Evolutionary conservation across 2,113 vertebrate species (phyloP).

Genomic region (Clinocottus analis): DNA sequence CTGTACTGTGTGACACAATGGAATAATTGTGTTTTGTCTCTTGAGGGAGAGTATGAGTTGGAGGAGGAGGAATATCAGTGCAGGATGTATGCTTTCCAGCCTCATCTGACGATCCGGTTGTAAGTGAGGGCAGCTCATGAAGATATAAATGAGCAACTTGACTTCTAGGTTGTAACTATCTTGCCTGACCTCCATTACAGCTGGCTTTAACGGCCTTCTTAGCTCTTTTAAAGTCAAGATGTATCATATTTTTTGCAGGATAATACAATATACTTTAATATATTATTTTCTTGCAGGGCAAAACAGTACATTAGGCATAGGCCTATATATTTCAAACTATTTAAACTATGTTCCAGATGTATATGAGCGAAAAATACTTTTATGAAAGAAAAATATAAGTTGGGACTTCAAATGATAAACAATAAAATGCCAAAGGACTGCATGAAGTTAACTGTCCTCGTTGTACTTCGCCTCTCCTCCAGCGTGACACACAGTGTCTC

Average conservation of each 20-base stretch:
- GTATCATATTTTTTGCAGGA: constrained; percentile 36
- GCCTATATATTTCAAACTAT: constrained; percentile 50
- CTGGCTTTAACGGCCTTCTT: constrained; percentile 36
- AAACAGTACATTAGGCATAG: constrained; percentile 37
- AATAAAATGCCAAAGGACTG: constrained; percentile 71
- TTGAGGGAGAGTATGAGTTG: constrained; percentile 54
- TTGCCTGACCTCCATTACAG: constrained; percentile 32
- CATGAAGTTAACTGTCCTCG: constrained; percentile 62
- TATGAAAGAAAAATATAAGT: constrained; percentile 68
- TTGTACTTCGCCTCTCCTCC: constrained; percentile 54
- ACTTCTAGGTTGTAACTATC: constrained; percentile 37
- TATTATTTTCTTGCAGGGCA: constrained; percentile 48
- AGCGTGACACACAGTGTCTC: constrained; percentile 65
- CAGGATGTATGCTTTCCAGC: constrained; percentile 48
- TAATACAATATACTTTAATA: constrained; percentile 56
- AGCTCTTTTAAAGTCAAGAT: constrained; percentile 45
- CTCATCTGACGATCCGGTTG: constrained; percentile 25
- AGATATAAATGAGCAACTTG: constrained; percentile 50
- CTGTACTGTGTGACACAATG: constrained; percentile 62
- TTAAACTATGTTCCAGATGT: constrained; percentile 73
- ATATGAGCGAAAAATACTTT: constrained; percentile 57
- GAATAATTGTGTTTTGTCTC: constrained; percentile 72
- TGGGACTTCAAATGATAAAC: constrained; percentile 72
- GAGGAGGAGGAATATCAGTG: constrained; percentile 51
- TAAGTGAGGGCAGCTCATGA: constrained; percentile 33